phyloP scores from a whole-genome alignment of 2,113 vertebrate genomes.

The Vicugna pacos region DNA sequence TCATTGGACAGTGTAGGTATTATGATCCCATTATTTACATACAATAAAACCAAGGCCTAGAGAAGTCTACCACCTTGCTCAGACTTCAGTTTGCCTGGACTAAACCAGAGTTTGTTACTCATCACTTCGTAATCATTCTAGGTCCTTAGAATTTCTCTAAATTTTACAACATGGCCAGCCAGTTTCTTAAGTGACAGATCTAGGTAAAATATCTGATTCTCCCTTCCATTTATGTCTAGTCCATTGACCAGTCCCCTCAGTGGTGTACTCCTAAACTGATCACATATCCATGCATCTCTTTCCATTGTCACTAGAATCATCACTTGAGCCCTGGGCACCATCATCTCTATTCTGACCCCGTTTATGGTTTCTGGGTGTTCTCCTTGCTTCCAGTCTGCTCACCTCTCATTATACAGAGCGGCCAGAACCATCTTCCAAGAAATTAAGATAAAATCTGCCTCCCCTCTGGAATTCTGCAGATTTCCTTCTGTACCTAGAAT shows the following conservation, averaged over 20 bases:
- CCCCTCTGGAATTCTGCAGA: neutral
- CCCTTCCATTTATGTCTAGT: neutral
- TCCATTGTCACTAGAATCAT: neutral
- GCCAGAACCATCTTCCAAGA: neutral
- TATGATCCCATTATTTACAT: neutral
- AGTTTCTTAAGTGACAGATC: neutral
- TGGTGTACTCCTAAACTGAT: neutral
- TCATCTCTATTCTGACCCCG: neutral
- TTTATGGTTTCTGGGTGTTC: neutral
- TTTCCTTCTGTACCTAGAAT: neutral
- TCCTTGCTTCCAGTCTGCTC: neutral
- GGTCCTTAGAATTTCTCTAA: neutral
- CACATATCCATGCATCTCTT: neutral
- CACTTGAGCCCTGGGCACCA: neutral
- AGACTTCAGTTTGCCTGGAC: neutral
- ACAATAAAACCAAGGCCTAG: neutral
- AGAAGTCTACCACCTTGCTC: neutral
- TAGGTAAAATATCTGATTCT: slow-evolving; percentile 19
- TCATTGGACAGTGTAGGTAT: neutral
- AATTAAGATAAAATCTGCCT: neutral
- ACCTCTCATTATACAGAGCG: neutral
- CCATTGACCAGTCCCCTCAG: neutral
- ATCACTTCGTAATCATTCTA: neutral
- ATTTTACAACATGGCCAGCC: neutral
- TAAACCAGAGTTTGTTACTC: neutral